Base-by-base conservation (phyloP, 1,140 invertebrate species). In the Panagrolaimus sp. region DNA sequence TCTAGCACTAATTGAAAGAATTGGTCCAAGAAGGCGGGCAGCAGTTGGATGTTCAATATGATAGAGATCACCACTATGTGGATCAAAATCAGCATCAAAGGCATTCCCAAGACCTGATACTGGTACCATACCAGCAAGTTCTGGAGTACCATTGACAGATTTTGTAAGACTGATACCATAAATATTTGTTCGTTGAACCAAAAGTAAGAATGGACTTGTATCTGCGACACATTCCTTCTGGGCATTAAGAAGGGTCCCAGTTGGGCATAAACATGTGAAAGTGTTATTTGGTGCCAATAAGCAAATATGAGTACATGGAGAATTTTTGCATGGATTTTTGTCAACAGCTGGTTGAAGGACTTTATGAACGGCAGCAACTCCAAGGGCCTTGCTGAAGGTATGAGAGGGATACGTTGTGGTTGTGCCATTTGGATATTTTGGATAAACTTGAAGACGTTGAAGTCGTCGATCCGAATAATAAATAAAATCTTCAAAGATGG, bases 351-450 rank as follows among this genome's bases (percentile, higher is more conserved):
- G 94, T 82, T 97, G 94, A n/a, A 96, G 84, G 0, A 91, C 90
- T 1, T 91, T 90, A 85, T 97, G 94, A 78, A 94, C 90, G 0
- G 95, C 92, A 79, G 94, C 92, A 63, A 96, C 93, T 3, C 91
- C 93, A 1, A 96, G 85, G 0, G 94, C 93, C 84, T 96, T 93
- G 3, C 91, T 93, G 63, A 96, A 94, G 43, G 94, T 84, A 84
- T 96, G 93, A 0, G 92, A 93, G 70, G 73, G 82, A 63, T 83
- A 83, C 12, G 80, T 74, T 9, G 43, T 48, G 44, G 69, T 73
- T 2, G 80, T 82, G 15, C 82, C 82, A 70, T 82, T 82, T 28
- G 81, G 79, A 46, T 78, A 82, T 65, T 83, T 82, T 12, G 80
- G 74, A 64, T 82, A 82, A 17, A 82, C 70, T 45, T 83, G 80